phyloP scores from a whole-genome alignment of 2,113 vertebrate genomes.

The Lethenteron camtschaticum region DNA sequence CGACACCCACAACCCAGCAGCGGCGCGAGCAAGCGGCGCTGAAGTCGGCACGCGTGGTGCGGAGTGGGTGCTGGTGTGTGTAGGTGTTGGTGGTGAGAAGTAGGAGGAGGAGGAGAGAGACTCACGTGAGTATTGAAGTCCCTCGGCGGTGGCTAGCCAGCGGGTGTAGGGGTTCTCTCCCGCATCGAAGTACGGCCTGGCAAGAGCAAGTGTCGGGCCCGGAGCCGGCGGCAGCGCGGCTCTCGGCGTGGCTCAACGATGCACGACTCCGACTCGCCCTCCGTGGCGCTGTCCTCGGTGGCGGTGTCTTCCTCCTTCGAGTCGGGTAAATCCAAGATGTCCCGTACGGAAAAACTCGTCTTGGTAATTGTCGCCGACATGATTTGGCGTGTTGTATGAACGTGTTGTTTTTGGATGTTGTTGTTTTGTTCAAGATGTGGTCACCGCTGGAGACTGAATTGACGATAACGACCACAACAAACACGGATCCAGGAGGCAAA shows the following conservation, averaged over 20 bases:
- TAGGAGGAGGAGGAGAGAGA: neutral
- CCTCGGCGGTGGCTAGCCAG: neutral
- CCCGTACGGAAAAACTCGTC: conserved; percentile 1
- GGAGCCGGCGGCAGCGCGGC: neutral
- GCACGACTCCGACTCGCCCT: neutral
- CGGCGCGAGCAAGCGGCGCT: no score
- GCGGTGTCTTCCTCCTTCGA: conserved; percentile 3
- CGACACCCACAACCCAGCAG: no score
- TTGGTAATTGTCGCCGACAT: conserved; percentile 5
- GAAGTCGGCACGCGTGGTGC: no score
- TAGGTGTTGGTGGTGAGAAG: no score
- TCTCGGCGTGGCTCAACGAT: neutral
- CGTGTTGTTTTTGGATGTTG: no score
- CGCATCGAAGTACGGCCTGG: neutral
- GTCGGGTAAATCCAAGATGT: conserved; percentile 6
- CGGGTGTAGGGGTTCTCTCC: neutral
- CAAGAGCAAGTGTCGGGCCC: neutral
- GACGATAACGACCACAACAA: no score
- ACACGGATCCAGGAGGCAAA: no score
- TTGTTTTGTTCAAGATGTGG: no score
- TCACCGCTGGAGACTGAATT: no score
- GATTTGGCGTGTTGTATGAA: neutral
- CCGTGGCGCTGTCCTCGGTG: neutral
- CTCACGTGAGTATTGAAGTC: neutral
- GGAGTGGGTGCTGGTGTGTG: no score